Base-by-base conservation (phyloP, 92 coral and sea anemone species). In the Montipora capitata region DNA sequence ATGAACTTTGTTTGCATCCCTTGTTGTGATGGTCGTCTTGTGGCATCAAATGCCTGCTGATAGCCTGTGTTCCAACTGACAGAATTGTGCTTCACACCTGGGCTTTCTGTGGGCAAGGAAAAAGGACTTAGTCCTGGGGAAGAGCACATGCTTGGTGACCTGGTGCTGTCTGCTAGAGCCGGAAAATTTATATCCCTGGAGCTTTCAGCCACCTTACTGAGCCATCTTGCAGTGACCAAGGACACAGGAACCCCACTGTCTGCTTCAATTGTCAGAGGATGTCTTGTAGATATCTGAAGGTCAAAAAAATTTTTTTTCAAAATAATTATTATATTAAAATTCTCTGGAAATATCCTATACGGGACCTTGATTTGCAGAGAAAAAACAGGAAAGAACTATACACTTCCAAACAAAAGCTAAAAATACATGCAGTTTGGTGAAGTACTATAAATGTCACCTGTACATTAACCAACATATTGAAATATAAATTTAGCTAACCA, bases 71-170 rank as follows among this genome's bases (percentile, higher is more conserved):
- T 62, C 87, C 87, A 83, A 5, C 27, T 52, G n/a, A 58, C 62
- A 4, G 79, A 27, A 44, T 45, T 72, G 63, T 72, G 45, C 11
- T 17, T 39, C 7, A 64, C 9, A n/a, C 13, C 61, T 42, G 58
- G 59, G 38, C 42, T 57, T 40, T 72, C 78, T 10, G 71, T 13
- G 27, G 13, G 61, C 0, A 48, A 68, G 4, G 52, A 20, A 54
- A 18, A 40, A 0, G 87, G 70, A 18, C 69, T 70, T 78, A 56
- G 10, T 10, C 79, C 79, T 16, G 87, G 87, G 3, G 87, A 83
- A 10, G 74, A 18, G 49, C 87, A 83, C 79, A 73, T n/a, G 45
- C 41, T 62, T 4, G 87, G 87, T 17, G 87, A 83, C 69, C 72
- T 83, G 49, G 78, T 83, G 49, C 79, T 73, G 39, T 73, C 79